phyloP scores from a whole-genome alignment of 2,113 vertebrate species.

The Ptilonorhynchus violaceus region DNA sequence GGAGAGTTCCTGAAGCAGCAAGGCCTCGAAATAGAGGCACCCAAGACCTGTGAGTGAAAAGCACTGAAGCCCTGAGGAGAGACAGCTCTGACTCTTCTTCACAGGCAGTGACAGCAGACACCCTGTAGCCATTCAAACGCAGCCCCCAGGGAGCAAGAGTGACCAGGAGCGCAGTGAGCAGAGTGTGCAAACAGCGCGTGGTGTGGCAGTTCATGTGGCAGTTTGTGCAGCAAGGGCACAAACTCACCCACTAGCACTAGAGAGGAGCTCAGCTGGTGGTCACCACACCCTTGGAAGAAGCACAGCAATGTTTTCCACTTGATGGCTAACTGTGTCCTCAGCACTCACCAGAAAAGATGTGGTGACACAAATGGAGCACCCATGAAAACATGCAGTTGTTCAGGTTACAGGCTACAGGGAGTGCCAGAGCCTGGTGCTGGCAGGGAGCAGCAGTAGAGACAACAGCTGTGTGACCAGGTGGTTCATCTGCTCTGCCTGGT shows the following conservation, averaged over 20 bases:
- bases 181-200: fast-evolving
- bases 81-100: not conserved
- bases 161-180: not conserved
- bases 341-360: not conserved
- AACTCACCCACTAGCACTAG: too few species aligned
- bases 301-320: not conserved
- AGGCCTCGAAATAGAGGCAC: not conserved
- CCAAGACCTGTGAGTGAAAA: not conserved
- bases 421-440: not conserved
- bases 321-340: not conserved
- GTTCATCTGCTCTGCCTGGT: not conserved
- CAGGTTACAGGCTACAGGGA: not conserved
- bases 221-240: fast-evolving
- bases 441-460: not conserved
- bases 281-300: not conserved
- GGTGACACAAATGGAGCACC: not conserved
- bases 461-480: not conserved
- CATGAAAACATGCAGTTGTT: not conserved
- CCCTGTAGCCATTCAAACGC: not conserved
- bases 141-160: not conserved
- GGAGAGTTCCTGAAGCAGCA: not conserved
- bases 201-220: not conserved
- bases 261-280: not conserved
- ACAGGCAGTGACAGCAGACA: not conserved
- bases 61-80: not conserved